Percentiles rank a stretch among this genome's conserved stretches.
phyloP scores from a whole-genome alignment of 1,140 invertebrate species.

The Stratiolaelaps scimitus region DNA sequence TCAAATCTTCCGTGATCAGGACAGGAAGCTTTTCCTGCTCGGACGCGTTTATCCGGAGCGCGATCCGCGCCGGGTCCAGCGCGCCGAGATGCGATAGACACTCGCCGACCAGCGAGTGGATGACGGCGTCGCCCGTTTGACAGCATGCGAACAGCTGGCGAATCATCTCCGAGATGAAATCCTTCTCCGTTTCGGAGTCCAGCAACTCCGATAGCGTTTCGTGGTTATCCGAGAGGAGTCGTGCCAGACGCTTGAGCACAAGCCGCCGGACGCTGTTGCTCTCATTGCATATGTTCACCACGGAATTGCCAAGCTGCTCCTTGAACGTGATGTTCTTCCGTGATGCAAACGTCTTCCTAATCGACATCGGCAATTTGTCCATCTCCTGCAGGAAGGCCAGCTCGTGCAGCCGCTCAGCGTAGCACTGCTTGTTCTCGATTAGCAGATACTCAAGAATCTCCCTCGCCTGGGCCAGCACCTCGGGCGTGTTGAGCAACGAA shows the following conservation, averaged over 20 bases:
- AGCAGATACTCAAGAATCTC: constrained; percentile 22
- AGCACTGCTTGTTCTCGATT: constrained; percentile 7
- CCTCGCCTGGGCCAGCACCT: background rate
- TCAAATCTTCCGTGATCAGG: constrained; percentile 17
- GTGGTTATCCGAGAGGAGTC: background rate
- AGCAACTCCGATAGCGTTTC: background rate
- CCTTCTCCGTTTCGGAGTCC: constrained; percentile 1
- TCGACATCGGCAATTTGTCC: constrained; percentile 10
- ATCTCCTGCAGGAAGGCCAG: constrained; percentile 9
- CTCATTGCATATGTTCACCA: constrained; percentile 21
- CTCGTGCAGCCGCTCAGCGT: constrained; percentile 11
- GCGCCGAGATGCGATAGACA: constrained; percentile 11
- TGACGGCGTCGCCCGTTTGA: background rate
- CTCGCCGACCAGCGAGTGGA: constrained; percentile 16
- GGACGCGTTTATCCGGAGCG: background rate
- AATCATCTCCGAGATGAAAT: constrained; percentile 9
- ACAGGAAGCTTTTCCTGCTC: background rate
- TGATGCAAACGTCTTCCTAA: background rate
- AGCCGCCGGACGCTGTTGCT: constrained; percentile 11
- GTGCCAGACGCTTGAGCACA: background rate
- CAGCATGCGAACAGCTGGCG: constrained; percentile 11
- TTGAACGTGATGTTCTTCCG: background rate
- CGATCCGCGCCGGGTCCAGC: background rate
- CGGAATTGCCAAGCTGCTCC: constrained; percentile 1
- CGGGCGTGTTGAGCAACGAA: constrained; percentile 3